These are phyloP conservation scores for Drosophila bifasciata DNA, from an alignment of 1,140 invertebrate species.

Conservation along the genomic window DNA sequence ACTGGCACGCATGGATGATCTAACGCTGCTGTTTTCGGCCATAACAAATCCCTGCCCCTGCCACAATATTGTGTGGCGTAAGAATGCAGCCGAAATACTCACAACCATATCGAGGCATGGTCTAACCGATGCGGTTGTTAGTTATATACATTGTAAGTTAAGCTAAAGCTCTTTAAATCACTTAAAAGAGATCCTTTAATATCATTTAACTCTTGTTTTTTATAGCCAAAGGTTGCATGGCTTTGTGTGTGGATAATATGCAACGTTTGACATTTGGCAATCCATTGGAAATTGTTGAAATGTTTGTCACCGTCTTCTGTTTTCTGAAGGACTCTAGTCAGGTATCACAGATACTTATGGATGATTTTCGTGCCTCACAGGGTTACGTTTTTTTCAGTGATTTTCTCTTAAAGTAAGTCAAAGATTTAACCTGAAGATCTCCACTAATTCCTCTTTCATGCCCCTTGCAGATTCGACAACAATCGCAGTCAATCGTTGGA, in stretches of 20 bases:
- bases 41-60: conserved; percentile 97
- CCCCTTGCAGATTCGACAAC: conserved; percentile 88
- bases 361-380: conserved; percentile 97
- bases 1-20: conserved; percentile 97
- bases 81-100: conserved; percentile 95
- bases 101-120: conserved; percentile 98
- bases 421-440: not conserved
- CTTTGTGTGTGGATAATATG: conserved; percentile 98
- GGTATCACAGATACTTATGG: conserved; percentile 95
- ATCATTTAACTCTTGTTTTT: not conserved
- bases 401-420: conserved; percentile 94
- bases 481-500: conserved; percentile 89
- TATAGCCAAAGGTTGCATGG: conserved; percentile 97
- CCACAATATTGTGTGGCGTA: conserved; percentile 97
- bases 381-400: conserved; percentile 98
- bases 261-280: conserved; percentile 95
- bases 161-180: not conserved
- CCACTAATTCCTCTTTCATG: not conserved
- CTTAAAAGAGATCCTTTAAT: not conserved
- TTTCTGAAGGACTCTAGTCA: conserved; percentile 99
- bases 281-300: conserved; percentile 98
- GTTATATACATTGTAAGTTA: conserved; percentile 97
- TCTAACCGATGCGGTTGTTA: conserved; percentile 95
- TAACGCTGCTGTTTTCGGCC: conserved; percentile 97
- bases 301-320: conserved; percentile 99